Percentiles rank a stretch among this genome's conserved stretches.
phyloP scores from a whole-genome alignment of 2,797 vertebrate species.

The Sciaenops ocellatus region DNA sequence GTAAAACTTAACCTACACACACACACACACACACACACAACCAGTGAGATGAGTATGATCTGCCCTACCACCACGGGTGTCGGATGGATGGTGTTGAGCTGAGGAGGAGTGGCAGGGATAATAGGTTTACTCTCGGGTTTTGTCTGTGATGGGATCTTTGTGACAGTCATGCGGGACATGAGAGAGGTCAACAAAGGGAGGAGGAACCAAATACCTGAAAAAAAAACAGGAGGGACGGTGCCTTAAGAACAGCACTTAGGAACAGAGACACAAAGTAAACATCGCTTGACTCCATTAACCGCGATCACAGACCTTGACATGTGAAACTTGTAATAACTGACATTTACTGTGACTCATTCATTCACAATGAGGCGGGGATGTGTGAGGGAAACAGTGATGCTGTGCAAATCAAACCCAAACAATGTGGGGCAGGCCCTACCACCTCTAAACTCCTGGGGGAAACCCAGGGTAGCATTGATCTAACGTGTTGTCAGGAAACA shows the following conservation, averaged over 20 bases:
- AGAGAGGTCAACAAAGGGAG: constrained; percentile 54
- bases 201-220: constrained; percentile 74
- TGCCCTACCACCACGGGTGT: constrained; percentile 61
- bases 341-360: constrained; percentile 27
- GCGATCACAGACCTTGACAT: constrained; percentile 6
- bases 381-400: background rate
- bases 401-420: constrained; percentile 16
- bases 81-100: constrained; percentile 23
- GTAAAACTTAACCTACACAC: background rate
- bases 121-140: constrained; percentile 35
- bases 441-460: constrained; percentile 21
- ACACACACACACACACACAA: background rate
- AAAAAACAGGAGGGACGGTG: constrained; percentile 24
- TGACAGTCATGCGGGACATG: constrained; percentile 37
- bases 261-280: constrained; percentile 5
- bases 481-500: background rate
- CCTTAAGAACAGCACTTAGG: background rate
- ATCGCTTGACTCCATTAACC: background rate
- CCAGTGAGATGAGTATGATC: constrained; percentile 10
- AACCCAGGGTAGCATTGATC: background rate
- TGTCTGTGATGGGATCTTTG: constrained; percentile 44
- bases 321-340: constrained; percentile 4
- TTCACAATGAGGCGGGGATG: background rate
- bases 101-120: constrained; percentile 32
- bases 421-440: background rate